A percentile compares a stretch with the other conserved stretches of the same genome.
phyloP scores from a whole-genome alignment of 2,797 vertebrate genomes.

The Danionella dracula region DNA sequence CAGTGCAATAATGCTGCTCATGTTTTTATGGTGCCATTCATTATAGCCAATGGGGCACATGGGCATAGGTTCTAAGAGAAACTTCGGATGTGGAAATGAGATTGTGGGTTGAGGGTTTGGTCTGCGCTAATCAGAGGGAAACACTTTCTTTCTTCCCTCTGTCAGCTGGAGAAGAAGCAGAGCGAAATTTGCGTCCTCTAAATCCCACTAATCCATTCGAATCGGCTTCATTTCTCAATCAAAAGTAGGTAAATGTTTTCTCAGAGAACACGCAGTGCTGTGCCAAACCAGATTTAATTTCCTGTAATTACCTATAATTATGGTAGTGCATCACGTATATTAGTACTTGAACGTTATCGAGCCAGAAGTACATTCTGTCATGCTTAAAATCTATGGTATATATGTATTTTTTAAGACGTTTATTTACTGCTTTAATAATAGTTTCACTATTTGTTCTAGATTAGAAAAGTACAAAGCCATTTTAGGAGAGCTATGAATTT shows the following conservation, averaged over 20 bases:
- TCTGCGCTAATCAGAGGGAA: constrained; percentile 12
- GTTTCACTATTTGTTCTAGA: too few relatives aligned
- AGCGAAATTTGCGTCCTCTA: not conserved
- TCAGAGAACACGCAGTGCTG: not conserved
- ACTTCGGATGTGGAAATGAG: constrained; percentile 22
- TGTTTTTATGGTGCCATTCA: constrained; percentile 34
- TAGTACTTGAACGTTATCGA: not conserved
- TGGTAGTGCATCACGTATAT: not conserved
- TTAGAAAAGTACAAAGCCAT: too few relatives aligned
- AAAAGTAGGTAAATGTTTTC: constrained; percentile 15
- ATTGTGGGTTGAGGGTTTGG: constrained; percentile 3
- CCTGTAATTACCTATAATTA: constrained; percentile 13
- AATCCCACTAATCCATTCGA: constrained; percentile 16
- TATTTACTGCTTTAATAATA: too few relatives aligned
- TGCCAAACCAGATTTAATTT: constrained; percentile 16
- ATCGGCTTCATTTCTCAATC: constrained; percentile 19
- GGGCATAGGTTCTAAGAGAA: constrained; percentile 24
- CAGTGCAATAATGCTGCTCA: constrained; percentile 29
- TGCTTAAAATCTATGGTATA: too few relatives aligned
- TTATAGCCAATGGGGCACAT: constrained; percentile 27
- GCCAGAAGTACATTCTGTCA: not conserved
- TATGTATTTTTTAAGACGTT: too few relatives aligned
- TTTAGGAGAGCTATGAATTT: too few relatives aligned
- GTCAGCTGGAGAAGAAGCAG: not conserved
- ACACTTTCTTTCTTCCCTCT: constrained; percentile 12